Base-by-base conservation (phyloP, 2,797 vertebrate species). In the Gymnothorax javanicus region DNA sequence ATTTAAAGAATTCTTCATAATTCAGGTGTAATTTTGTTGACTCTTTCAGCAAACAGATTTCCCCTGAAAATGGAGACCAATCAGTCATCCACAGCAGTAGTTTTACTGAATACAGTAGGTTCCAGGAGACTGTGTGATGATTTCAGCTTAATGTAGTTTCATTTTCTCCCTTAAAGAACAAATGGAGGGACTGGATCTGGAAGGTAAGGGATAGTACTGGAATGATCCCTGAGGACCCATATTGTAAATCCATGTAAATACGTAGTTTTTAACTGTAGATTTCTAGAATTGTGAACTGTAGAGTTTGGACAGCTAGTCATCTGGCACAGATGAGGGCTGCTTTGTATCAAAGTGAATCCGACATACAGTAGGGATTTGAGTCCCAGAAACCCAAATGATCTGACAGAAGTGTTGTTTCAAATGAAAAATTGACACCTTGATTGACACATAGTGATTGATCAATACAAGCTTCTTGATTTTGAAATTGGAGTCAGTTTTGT, bases 171-270 rank as follows among this genome's bases (percentile, higher is more conserved):
- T 90, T 87, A 92, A 95, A 96, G 96, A 96, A 92, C 94, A 96
- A 91, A 94, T 96, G 95, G 96, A 96, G 88, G 95, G 95, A 88
- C 94, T 95, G 95, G 95, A 95, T 89, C 91, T 96, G 89, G 95
- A 96, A 95, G 95, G 95, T 96, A 96, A 96, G 96, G 90, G 9
- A 13, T 87, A 89, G 88, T 86, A 90, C 88, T 93, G 89, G 89
- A 86, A 85, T 86, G 27, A 59, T n/a, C 62, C 25, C 20, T 69
- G 54, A 67, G 77, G 81, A 81, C 25, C 73, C 69, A 11, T 86
- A 88, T 87, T 3, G 9, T 88, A 86, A 79, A 59, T 56, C 23
- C 15, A 52, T 86, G 27, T 33, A 54, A 85, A 82, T 23, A 15
- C 23, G 64, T 59, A 2, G 52, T 20, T 87, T 64, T 9, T 75